Evolutionary conservation across 2,888 invertebrate genomes (phyloP), one percentile per base, ranked within the genome.

Genomic region (Taenaris catops): DNA sequence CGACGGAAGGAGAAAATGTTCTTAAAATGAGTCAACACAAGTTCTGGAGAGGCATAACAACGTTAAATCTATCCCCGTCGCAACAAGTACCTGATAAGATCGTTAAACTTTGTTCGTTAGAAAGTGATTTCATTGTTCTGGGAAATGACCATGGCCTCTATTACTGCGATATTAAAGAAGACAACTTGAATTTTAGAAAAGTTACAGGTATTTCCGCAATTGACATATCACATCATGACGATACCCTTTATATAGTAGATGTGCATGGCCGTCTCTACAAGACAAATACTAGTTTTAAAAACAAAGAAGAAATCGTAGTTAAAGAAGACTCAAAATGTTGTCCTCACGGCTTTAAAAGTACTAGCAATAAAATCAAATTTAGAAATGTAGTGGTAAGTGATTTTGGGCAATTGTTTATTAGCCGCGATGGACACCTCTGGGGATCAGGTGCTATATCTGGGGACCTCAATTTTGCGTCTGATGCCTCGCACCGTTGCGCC

Each of bases 391-490:
- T 90, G 6, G 87, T 89, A 11, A 91, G 89, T 55, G 89, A 90
- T 51, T 89, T 88, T 63, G 90, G 91, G 4, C 84, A 89, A 51
- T 75, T 93, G 4, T 92, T 89, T 59, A 88, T 92, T 6, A 91
- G 91, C 25, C 91, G 90, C 49, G 88, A 80, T 65, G 92, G 92
- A 5, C 90, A 92, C 51, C 75, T 93, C 1, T 93, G 92, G 92
- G 92, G 91, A 1, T 90, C 88, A 21, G 93, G 93, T 32, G 65
- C n/a, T n/a, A n/a, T n/a, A n/a, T n/a, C n/a, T n/a, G n/a, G n/a
- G n/a, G n/a, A n/a, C n/a, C n/a, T n/a, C n/a, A n/a, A n/a, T n/a
- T n/a, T n/a, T n/a, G n/a, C n/a, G n/a, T n/a, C n/a, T 72, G 53
- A 92, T 92, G 87, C 90, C 91, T 2, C 91, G n/a, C n/a, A n/a